Evolutionary conservation across 1,140 invertebrate genomes (phyloP).

Genomic region (Hycleus phaleratus): DNA sequence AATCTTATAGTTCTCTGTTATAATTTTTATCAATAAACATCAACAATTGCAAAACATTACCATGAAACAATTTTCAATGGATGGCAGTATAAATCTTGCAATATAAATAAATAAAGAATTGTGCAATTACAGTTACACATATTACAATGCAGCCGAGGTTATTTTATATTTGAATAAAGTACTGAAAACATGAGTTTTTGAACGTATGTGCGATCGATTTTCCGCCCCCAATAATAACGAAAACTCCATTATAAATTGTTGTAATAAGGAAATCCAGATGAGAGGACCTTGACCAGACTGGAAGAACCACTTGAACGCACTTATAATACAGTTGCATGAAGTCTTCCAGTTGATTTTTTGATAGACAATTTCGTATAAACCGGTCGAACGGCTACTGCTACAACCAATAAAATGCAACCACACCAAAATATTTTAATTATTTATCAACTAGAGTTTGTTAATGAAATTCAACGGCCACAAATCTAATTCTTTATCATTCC

Average conservation of each 20-base stretch:
- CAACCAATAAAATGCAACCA: constrained; percentile 11
- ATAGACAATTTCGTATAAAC: constrained; percentile 8
- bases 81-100: constrained; percentile 3
- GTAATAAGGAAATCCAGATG: not conserved
- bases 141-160: not conserved
- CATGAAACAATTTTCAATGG: constrained; percentile 2
- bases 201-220: too few relatives aligned
- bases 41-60: constrained; percentile 2
- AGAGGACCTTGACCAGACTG: constrained; percentile 7
- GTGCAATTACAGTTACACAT: constrained; percentile 2
- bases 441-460: not conserved
- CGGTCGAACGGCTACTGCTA: constrained; percentile 7
- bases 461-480: too few relatives aligned
- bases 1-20: too few relatives aligned
- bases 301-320: not conserved
- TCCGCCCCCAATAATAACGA: too few relatives aligned
- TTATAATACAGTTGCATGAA: constrained; percentile 1
- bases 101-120: constrained; percentile 9
- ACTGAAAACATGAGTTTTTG: constrained; percentile 2
- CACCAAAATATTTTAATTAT: constrained; percentile 11
- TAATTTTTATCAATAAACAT: too few relatives aligned
- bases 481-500: too few relatives aligned
- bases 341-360: too few relatives aligned
- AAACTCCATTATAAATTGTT: not conserved
- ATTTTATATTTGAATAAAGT: not conserved